Percentiles rank a stretch among this genome's conserved stretches.
These are phyloP conservation scores for Morelia viridis DNA, from an alignment of 2,797 vertebrate species.

Conservation along the genomic window DNA sequence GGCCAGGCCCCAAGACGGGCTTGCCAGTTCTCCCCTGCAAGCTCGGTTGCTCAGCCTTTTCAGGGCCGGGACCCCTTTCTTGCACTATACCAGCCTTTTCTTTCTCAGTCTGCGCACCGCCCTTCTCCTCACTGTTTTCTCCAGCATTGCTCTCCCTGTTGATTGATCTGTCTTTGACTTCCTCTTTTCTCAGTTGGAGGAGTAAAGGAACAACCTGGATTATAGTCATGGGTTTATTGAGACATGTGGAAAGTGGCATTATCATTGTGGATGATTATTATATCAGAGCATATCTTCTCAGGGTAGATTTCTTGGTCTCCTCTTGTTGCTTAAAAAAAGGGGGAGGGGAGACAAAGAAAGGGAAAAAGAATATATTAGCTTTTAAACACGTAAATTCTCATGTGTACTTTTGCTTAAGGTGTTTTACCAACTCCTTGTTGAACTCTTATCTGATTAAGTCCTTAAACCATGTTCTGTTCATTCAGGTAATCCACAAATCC, in stretches of 20 bases:
- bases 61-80: not conserved
- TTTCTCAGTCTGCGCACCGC: not conserved
- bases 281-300: not conserved
- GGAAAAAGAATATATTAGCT: not conserved
- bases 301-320: not conserved
- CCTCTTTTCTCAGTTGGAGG: not conserved
- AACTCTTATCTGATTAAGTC: not conserved
- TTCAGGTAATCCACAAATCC: not conserved
- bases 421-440: not conserved
- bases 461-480: constrained; percentile 3
- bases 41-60: not conserved
- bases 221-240: not conserved
- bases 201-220: not conserved
- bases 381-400: not conserved
- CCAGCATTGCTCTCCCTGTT: not conserved
- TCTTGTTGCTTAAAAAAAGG: not conserved
- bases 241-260: not conserved
- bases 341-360: not conserved
- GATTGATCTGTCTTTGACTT: not conserved
- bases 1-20: no score
- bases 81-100: not conserved
- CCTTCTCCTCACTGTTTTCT: not conserved
- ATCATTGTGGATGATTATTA: not conserved
- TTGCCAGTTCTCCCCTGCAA: not conserved
- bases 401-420: not conserved